Conservation (phyloP, 1,140 invertebrate genomes). For the Pseudomyrmex gracilis region DNA sequence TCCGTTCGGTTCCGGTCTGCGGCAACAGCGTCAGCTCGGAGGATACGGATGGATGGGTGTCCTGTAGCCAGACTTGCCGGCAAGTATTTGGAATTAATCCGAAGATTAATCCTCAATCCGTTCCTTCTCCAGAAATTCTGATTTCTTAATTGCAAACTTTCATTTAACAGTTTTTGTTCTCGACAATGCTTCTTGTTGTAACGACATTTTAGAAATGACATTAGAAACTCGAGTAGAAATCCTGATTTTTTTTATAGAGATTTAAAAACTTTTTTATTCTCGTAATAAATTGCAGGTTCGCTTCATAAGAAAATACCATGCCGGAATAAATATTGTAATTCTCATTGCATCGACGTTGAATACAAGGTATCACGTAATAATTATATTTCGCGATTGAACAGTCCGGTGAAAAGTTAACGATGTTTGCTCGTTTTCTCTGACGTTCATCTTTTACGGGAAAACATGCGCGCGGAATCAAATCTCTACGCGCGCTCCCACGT, state of each 20-base stretch:
- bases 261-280: background rate
- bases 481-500: background rate
- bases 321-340: conserved; percentile 8
- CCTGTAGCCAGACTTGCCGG: background rate
- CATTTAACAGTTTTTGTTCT: background rate
- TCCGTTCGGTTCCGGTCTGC: conserved; percentile 35
- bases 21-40: background rate
- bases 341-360: background rate
- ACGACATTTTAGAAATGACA: background rate
- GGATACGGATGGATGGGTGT: conserved; percentile 11
- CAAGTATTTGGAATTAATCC: conserved; percentile 19
- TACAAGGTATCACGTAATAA: conserved; percentile 13
- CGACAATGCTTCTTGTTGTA: background rate
- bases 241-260: background rate
- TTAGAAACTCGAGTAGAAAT: background rate
- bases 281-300: background rate
- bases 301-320: background rate
- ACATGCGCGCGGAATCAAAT: conserved; percentile 28
- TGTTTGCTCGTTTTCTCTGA: conserved; percentile 6
- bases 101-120: background rate
- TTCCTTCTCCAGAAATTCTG: background rate
- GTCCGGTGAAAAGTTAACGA: conserved; percentile 42
- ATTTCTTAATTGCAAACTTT: background rate
- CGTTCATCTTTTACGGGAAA: background rate
- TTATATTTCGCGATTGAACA: conserved; percentile 10